phyloP scores from a whole-genome alignment of 2,113 vertebrate genomes.

The Lophius piscatorius region DNA sequence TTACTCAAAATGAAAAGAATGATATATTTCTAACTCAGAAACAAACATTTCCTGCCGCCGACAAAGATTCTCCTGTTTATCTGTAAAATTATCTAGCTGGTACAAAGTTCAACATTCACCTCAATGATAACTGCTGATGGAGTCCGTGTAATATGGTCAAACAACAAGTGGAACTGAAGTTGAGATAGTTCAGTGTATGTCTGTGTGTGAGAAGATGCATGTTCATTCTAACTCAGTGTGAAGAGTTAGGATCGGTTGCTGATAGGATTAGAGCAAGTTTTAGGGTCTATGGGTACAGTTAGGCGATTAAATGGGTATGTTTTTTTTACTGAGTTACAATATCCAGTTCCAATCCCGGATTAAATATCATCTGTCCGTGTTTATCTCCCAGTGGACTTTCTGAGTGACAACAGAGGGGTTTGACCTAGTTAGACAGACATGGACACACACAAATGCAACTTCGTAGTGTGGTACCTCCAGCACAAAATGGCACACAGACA shows the following conservation, averaged over 20 bases:
- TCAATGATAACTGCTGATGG: too few species aligned
- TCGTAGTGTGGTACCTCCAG: neutral
- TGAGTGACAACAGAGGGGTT: constrained; percentile 49
- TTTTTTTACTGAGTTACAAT: constrained; percentile 52
- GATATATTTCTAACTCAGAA: too few species aligned
- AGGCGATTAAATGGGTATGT: neutral
- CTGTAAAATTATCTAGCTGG: too few species aligned
- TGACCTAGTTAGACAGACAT: constrained; percentile 58
- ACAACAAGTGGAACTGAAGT: too few species aligned
- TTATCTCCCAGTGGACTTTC: constrained; percentile 54
- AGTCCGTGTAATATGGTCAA: too few species aligned
- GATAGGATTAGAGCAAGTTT: constrained; percentile 12
- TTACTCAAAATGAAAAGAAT: too few species aligned
- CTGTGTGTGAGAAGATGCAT: too few species aligned
- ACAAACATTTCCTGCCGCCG: too few species aligned
- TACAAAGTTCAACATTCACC: too few species aligned
- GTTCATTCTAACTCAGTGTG: neutral
- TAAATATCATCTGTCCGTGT: constrained; percentile 51
- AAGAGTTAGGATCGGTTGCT: neutral
- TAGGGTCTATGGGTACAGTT: neutral
- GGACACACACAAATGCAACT: constrained; percentile 13
- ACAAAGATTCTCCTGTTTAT: too few species aligned
- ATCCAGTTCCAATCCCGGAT: constrained; percentile 62
- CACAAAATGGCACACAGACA: neutral
- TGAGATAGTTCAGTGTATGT: too few species aligned